phyloP scores from a whole-genome alignment of 2,113 vertebrate species.

The Eretmodus cyanostictus region DNA sequence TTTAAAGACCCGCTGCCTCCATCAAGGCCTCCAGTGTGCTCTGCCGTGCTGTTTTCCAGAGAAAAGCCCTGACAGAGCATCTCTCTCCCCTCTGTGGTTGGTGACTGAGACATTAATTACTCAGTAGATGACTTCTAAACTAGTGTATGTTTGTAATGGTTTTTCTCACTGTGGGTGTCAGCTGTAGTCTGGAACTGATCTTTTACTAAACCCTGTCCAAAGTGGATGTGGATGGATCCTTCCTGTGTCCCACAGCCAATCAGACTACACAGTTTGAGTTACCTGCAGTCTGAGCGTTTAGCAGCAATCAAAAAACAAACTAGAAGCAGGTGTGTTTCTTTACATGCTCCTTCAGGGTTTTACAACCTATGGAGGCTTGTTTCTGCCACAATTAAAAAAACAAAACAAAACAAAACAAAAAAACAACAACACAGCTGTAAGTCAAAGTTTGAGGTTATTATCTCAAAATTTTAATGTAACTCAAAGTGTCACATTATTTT shows the following conservation, averaged over 20 bases:
- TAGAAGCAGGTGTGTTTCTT: constrained; percentile 32
- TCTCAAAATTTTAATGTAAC: neutral
- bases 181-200: neutral
- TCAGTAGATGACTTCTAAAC: neutral
- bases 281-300: neutral
- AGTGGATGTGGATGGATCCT: neutral
- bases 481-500: neutral
- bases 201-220: neutral
- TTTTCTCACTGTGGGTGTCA: neutral
- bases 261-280: neutral
- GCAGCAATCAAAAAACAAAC: constrained; percentile 32
- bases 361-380: accelerated
- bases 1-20: neutral
- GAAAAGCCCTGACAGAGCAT: neutral
- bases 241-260: neutral
- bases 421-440: neutral
- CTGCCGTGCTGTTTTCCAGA: neutral
- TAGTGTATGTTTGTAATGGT: neutral
- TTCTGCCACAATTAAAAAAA: neutral
- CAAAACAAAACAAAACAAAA: neutral
- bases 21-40: neutral
- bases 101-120: neutral
- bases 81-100: neutral
- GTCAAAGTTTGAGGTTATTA: neutral
- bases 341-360: neutral